phyloP scores from a whole-genome alignment of 2,113 vertebrate species.

The Sclerurus mexicanus region DNA sequence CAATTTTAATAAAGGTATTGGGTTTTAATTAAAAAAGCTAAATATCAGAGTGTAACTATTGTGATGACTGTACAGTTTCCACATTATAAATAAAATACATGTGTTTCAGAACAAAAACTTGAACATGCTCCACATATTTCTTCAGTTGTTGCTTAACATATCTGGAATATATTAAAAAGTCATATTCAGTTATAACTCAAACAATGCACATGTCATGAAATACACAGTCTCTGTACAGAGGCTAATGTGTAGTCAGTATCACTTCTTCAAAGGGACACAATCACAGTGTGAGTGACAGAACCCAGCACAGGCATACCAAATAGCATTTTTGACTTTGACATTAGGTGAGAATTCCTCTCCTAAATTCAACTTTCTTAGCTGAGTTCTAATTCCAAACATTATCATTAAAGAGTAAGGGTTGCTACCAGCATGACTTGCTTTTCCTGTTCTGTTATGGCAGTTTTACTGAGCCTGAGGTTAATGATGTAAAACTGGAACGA shows the following conservation, averaged over 20 bases:
- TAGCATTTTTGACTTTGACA: not conserved
- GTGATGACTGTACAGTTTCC: not conserved
- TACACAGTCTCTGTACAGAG: not conserved
- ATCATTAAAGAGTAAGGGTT: not conserved
- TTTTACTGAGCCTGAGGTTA: not conserved
- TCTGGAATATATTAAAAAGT: conserved; percentile 49
- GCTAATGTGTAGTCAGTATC: not conserved
- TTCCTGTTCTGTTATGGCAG: not conserved
- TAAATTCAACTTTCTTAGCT: not conserved
- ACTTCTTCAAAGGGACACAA: not conserved
- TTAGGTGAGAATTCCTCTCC: not conserved
- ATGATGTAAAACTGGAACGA: not conserved
- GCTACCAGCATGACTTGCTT: not conserved
- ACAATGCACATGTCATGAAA: not conserved
- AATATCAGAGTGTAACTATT: not conserved
- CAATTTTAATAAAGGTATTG: not conserved
- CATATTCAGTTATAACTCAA: not conserved
- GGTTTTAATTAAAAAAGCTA: not conserved
- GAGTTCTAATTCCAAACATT: not conserved
- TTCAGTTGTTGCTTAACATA: conserved; percentile 14
- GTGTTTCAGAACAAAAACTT: conserved; percentile 10
- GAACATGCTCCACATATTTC: not conserved
- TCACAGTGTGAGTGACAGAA: not conserved
- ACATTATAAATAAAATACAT: conserved; percentile 35
- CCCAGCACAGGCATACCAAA: not conserved